These are phyloP conservation scores for Parapsyche elsis DNA, from an alignment of 1,140 invertebrate species.

Conservation along the genomic window DNA sequence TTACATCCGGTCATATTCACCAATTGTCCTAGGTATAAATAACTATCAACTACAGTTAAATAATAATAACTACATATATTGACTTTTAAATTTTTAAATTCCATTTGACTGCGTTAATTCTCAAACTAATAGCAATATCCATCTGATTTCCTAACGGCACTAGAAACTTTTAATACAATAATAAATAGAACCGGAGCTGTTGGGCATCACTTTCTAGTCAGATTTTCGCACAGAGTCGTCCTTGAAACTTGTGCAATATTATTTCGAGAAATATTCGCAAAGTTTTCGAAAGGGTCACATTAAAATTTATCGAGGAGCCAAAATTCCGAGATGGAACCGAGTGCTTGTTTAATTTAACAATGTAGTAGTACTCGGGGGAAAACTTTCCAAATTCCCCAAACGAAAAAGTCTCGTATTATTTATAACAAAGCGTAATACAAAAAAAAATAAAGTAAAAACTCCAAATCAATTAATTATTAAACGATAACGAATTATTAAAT, in stretches of 20 bases:
- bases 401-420: neutral
- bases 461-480: neutral
- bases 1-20: too few species aligned
- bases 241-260: conserved; percentile 17
- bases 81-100: too few species aligned
- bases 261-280: conserved; percentile 26
- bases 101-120: too few species aligned
- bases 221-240: neutral
- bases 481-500: neutral
- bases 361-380: neutral
- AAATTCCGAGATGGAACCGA: conserved; percentile 16
- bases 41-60: too few species aligned
- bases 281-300: conserved; percentile 25
- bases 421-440: neutral
- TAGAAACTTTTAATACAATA: too few species aligned
- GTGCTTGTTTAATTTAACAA: conserved; percentile 13
- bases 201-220: too few species aligned
- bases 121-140: too few species aligned
- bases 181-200: too few species aligned
- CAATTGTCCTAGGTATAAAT: too few species aligned
- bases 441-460: too few species aligned
- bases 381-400: conserved; percentile 7
- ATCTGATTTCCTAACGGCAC: too few species aligned
- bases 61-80: too few species aligned
- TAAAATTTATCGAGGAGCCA: conserved; percentile 23